Base-by-base conservation (phyloP, 2,797 vertebrate genomes). In the Rhabdomys pumilio region DNA sequence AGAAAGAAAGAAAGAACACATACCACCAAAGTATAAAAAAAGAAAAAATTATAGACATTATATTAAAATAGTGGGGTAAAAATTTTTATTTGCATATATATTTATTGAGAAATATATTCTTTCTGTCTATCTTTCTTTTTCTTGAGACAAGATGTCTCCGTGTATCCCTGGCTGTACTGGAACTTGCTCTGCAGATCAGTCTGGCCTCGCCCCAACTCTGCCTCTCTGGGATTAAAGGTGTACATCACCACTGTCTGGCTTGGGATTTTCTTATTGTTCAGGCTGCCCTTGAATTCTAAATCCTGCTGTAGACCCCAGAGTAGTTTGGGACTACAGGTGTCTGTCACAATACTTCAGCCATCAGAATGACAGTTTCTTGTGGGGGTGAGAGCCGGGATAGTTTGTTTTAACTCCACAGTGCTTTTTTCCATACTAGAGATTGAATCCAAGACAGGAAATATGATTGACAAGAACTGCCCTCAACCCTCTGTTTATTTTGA, bases 11-110 rank as follows among this genome's bases (percentile, higher is more conserved):
- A 38, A 73, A 20, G 19, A 4, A 61, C 61, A 63, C 61, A 63
- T 63, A 63, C 61, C 61, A 63, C 26, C 3, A 63, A 63, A 63
- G 61, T 63, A 63, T 11, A 63, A 26, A 63, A 24, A 61, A 65
- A 41, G 6, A 47, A 47, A 65, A 63, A 50, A 50, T 19, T n/a
- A 67, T 34, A 86, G 34, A 80, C 65, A 31, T 65, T 81, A 59
- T 67, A 67, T n/a, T 94, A 72, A 95, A 94, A 81, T 96, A 65
- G 17, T 61, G 34, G 38, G 53, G 83, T 75, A 86, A 8, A 38
- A 82, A 20, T 22, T 72, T 69, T 69, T 72, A 72, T 67, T 86
- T 86, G 34, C 34, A 55, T 41, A 55, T 83, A 44, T 69, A n/a
- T 86, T 24, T 69, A 53, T 69, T 85, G 83, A 86, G 63, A 86